Conservation (phyloP, 2,888 invertebrate species). For the Nezara viridula region DNA sequence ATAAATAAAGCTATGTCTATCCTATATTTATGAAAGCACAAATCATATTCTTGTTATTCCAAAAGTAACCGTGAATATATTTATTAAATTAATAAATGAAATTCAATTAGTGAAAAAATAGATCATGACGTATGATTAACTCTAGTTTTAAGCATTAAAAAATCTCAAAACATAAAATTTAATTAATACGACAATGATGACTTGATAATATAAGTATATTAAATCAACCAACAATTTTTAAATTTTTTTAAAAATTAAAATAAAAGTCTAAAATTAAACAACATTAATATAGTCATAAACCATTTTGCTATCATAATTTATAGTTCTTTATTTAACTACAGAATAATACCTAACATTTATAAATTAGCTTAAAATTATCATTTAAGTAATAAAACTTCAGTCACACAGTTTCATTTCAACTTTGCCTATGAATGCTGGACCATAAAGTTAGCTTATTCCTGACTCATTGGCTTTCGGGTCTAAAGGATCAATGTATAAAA, state of each 20-base stretch:
- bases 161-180: too few species aligned
- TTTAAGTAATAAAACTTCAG: neutral
- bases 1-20: neutral
- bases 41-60: neutral
- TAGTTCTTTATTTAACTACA: neutral
- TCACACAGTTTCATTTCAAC: neutral
- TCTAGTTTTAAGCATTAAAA: neutral
- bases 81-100: neutral
- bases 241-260: too few species aligned
- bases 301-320: too few species aligned
- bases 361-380: neutral
- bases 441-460: neutral
- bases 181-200: too few species aligned
- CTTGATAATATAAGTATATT: too few species aligned
- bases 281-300: too few species aligned
- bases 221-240: too few species aligned
- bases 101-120: neutral
- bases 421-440: neutral
- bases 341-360: neutral
- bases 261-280: too few species aligned
- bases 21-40: conserved; percentile 7
- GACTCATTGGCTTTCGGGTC: conserved; percentile 14
- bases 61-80: neutral
- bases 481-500: conserved; percentile 25
- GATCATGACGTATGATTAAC: neutral